Conservation (phyloP, 2,888 invertebrate species). For the Megastigmus dorsalis region DNA sequence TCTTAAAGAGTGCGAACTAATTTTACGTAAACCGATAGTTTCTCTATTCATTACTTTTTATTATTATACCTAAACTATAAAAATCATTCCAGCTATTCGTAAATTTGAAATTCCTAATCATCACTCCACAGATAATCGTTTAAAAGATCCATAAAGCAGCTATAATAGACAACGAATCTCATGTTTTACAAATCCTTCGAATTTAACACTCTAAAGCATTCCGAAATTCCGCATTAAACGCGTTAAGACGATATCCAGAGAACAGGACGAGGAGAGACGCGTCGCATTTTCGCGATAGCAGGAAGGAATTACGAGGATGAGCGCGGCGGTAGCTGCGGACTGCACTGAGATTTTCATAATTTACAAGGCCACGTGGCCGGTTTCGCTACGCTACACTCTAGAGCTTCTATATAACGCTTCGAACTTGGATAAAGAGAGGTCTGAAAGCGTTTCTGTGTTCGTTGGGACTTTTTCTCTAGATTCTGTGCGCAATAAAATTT, state of each 20-base stretch:
- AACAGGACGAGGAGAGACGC: background rate
- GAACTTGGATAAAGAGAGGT: constrained; percentile 32
- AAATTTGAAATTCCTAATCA: background rate
- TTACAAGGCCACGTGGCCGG: constrained; percentile 27
- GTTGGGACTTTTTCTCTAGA: background rate
- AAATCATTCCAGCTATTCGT: too few species aligned
- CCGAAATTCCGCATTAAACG: background rate
- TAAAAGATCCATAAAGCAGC: background rate
- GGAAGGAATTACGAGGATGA: constrained; percentile 13
- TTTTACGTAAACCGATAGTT: too few species aligned
- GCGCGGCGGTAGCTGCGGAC: background rate
- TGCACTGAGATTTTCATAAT: constrained; percentile 38
- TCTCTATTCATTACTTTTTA: too few species aligned
- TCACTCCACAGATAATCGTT: background rate
- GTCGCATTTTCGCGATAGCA: too few species aligned
- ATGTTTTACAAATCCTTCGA: background rate
- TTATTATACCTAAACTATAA: too few species aligned
- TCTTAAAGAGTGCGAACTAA: too few species aligned
- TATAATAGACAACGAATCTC: background rate
- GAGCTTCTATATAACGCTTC: background rate
- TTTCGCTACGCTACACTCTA: background rate
- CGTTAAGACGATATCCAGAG: background rate
- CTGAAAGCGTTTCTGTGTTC: constrained; percentile 43
- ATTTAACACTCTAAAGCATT: background rate
- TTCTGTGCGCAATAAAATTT: constrained; percentile 10